Evolutionary conservation across 2,888 invertebrate genomes (phyloP), one percentile per base, ranked within the genome.

Genomic region (Nomada goodeniana): DNA sequence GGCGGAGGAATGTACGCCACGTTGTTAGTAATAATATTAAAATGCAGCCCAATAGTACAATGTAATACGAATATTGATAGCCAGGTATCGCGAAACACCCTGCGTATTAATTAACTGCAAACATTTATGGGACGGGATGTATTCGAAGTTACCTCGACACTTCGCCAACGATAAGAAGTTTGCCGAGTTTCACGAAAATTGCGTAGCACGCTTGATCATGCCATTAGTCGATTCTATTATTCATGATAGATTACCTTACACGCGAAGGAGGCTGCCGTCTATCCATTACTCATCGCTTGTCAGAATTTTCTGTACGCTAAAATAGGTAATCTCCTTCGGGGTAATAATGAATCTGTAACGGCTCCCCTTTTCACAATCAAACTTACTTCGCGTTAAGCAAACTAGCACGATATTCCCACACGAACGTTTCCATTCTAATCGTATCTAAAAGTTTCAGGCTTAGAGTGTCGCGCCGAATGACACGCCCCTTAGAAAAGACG

Each of bases 151-250:
- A 50, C 11, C 68, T 23, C 55, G 67, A 72, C 72, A 61, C 44
- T 72, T 80, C 15, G 57, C 52, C 61, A 47, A 13, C 63, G 80
- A 72, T 80, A 80, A 80, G 72, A 80, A 80, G 71, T 80, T 80
- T 68, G 59, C 26, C 23, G 26, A 15, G 50, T 20, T 69, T 20
- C 53, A 50, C 50, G 55, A 72, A 72, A 72, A 80, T 80, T 29
- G 15, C 63, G 65, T 63, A 10, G 23, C 65, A 0, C 50, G 65
- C 61, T 50, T 55, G 63, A 80, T 72, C 68, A 10, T 59, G 52
- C 72, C 80, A 72, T 80, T 80, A 80, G 81, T 80, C 57, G 67
- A 80, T 80, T 72, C 72, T 72, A 80, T 80, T 80, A 80, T 80
- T 80, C 81, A 59, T 80, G 81, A 80, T 80, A 80, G 80, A 80